Evolutionary conservation across 2,113 vertebrate genomes (phyloP).

Genomic region (Colius striatus): DNA sequence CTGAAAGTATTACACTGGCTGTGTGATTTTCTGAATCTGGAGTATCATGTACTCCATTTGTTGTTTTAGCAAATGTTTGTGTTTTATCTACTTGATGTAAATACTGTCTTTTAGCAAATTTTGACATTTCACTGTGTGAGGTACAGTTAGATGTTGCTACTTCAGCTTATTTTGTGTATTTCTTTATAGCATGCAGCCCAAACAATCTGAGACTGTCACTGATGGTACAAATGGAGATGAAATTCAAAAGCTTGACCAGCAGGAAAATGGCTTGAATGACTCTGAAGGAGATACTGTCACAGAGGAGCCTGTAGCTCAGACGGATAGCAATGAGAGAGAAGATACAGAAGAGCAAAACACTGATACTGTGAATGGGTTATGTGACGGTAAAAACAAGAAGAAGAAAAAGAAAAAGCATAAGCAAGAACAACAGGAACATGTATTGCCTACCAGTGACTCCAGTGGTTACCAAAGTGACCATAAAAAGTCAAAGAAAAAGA

Average conservation of each 20-base stretch:
- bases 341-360: background rate
- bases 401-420: conserved; percentile 74
- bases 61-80: background rate
- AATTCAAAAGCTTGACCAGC: conserved; percentile 68
- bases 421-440: conserved; percentile 38
- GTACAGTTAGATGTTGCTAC: background rate
- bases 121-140: background rate
- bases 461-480: conserved; percentile 84
- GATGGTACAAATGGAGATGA: conserved; percentile 32
- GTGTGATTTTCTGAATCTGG: background rate
- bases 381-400: conserved; percentile 68
- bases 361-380: background rate
- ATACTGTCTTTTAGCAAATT: background rate
- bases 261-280: conserved; percentile 64
- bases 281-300: background rate
- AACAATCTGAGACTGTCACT: background rate
- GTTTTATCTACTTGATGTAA: background rate
- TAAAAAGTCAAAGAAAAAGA: conserved; percentile 85
- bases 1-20: background rate
- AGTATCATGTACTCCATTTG: background rate
- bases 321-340: background rate
- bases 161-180: background rate
- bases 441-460: conserved; percentile 81
- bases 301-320: background rate
- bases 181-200: conserved; percentile 64